phyloP scores from a whole-genome alignment of 2,888 invertebrate species.

The Creontiades dilutus region DNA sequence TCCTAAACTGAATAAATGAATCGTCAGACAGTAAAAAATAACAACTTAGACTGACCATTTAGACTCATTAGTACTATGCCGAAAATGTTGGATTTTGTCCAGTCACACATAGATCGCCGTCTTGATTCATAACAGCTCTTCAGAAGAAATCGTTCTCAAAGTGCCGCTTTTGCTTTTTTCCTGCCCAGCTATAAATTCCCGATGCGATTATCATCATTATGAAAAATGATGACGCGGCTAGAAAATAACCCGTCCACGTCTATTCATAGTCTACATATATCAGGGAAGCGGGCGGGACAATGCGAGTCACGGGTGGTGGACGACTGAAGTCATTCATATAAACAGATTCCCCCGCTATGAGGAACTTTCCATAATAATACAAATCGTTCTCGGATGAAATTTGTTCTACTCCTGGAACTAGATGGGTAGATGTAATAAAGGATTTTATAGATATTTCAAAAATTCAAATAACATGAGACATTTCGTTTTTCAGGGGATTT shows the following conservation, averaged over 20 bases:
- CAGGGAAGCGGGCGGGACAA: slow-evolving; percentile 8
- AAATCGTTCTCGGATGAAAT: too few species aligned
- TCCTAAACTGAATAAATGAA: background rate
- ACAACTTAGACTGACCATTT: background rate
- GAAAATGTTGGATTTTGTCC: background rate
- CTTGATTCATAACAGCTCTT: background rate
- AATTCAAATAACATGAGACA: too few species aligned
- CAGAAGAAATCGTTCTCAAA: background rate
- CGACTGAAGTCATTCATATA: background rate
- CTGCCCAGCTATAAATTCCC: background rate
- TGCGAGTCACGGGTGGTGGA: background rate
- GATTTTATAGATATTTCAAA: too few species aligned
- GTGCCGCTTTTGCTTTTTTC: background rate
- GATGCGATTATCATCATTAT: slow-evolving; percentile 23
- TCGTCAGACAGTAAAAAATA: background rate
- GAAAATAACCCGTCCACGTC: background rate
- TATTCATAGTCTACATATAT: background rate
- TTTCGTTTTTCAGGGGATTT: too few species aligned
- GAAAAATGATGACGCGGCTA: slow-evolving; percentile 28
- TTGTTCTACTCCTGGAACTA: too few species aligned
- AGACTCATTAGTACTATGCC: background rate
- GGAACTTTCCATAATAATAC: background rate
- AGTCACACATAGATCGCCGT: background rate
- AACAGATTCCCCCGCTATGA: background rate
- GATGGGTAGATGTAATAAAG: too few species aligned